Evolutionary conservation across 2,113 vertebrate species (phyloP), one percentile per base, ranked within the genome.

Genomic region (Gavia stellata): DNA sequence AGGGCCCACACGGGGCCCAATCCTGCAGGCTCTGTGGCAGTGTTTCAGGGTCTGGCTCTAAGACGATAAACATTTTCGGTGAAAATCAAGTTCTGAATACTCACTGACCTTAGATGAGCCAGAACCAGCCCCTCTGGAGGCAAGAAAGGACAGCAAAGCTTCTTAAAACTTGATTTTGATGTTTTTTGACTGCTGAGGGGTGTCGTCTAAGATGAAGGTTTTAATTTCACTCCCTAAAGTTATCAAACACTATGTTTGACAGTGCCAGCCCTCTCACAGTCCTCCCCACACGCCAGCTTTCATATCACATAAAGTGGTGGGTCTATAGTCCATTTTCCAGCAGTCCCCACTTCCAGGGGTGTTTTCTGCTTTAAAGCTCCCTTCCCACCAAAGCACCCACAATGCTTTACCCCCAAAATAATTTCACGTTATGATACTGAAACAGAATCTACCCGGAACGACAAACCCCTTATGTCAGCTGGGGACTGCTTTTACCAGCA

Each of bases 341-440:
- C 38, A 73, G 62, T 73, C 11, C 3, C 14, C 29, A 58, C 4
- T 91, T 92, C 24, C 53, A 61, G 11, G 9, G 12, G 5, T 68
- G 19, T 17, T 93, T 95, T 66, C 49, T 92, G 25, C 19, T 93
- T 71, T 86, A 70, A 71, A 81, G 38, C 12, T 83, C 40, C 21
- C 34, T 59, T 61, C 19, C 26, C 20, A 58, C n/a, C 34, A 56
- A 74, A 88, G 56, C 9, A 88, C 24, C 10, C 19, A 71, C 33
- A 86, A 65, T 20, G 7, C 7, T 83, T 90, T 66, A 66, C 8
- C 13, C 23, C 17, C 2, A 36, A 93, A 87, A 61, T 53, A 1
- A 2, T 79, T 87, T 87, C 31, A n/a, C 0, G 1, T 53, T 85
- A 29, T 63, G 26, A 40, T 36, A 68, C 17, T 67, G 44, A 45